Evolutionary conservation across 2,797 vertebrate species (phyloP).

Genomic region (Galago senegalensis): DNA sequence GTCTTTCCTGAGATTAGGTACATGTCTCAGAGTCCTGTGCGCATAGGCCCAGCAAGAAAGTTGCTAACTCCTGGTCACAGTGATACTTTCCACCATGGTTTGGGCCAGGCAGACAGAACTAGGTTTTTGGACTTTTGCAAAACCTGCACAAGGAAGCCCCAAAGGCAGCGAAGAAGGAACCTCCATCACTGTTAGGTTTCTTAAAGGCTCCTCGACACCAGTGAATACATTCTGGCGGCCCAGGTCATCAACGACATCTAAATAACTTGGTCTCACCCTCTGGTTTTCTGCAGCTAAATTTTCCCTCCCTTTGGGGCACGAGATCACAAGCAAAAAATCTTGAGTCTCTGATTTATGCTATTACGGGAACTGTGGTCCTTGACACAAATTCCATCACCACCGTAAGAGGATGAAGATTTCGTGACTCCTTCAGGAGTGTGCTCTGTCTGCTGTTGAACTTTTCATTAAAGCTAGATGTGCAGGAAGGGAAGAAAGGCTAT

Average conservation of each 20-base stretch:
- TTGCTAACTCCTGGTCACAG: neutral
- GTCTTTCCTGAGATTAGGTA: constrained; percentile 23
- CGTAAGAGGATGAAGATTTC: constrained; percentile 58
- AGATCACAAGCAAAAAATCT: constrained; percentile 66
- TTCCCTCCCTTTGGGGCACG: neutral
- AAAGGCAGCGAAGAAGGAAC: neutral
- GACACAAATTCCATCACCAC: constrained; percentile 70
- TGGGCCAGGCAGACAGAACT: constrained; percentile 13
- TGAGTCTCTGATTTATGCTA: constrained; percentile 72
- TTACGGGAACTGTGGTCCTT: constrained; percentile 57
- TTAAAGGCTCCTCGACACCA: neutral
- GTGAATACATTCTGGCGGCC: constrained; percentile 19
- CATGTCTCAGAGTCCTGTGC: neutral
- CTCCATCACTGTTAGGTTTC: neutral
- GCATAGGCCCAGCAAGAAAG: neutral
- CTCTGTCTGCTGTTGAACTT: constrained; percentile 60
- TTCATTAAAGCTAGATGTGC: constrained; percentile 61
- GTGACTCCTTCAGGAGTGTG: constrained; percentile 78
- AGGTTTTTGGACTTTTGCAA: neutral
- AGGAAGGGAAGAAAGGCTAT: constrained; percentile 43
- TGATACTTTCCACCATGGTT: constrained; percentile 7
- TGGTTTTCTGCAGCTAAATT: constrained; percentile 69
- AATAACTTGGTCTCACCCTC: constrained; percentile 45
- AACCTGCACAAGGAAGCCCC: neutral
- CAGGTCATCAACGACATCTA: constrained; percentile 61